phyloP scores from a whole-genome alignment of 2,797 vertebrate genomes.

The Tolypeutes matacus region DNA sequence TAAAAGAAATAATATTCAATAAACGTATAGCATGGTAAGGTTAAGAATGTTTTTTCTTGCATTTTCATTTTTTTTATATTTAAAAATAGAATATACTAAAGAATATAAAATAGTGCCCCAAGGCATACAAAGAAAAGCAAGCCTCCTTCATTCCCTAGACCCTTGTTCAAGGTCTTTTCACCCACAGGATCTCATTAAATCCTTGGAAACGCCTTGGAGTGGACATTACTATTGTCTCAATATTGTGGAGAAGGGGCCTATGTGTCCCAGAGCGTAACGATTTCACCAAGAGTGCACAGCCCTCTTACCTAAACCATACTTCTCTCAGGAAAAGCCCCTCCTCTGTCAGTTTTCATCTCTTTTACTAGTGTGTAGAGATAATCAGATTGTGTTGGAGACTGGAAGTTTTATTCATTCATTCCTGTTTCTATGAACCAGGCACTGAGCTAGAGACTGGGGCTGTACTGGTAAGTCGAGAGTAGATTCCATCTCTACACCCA shows the following conservation, averaged over 20 bases:
- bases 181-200: background rate
- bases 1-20: background rate
- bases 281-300: background rate
- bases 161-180: background rate
- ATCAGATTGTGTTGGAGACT: background rate
- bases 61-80: background rate
- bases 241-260: background rate
- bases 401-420: background rate
- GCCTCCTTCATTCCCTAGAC: background rate
- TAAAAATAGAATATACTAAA: background rate
- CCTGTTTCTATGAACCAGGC: background rate
- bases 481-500: background rate
- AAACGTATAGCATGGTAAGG: background rate
- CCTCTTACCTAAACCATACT: background rate
- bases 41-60: background rate
- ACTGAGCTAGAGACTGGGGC: no score
- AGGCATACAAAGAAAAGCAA: background rate
- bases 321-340: background rate
- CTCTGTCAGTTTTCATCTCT: background rate
- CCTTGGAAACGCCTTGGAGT: background rate
- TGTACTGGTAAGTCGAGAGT: fast-evolving
- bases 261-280: background rate
- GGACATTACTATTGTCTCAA: background rate
- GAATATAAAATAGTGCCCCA: background rate
- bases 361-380: background rate